Conservation (phyloP, 2,113 vertebrate species). For the Puffinus mauretanicus region DNA sequence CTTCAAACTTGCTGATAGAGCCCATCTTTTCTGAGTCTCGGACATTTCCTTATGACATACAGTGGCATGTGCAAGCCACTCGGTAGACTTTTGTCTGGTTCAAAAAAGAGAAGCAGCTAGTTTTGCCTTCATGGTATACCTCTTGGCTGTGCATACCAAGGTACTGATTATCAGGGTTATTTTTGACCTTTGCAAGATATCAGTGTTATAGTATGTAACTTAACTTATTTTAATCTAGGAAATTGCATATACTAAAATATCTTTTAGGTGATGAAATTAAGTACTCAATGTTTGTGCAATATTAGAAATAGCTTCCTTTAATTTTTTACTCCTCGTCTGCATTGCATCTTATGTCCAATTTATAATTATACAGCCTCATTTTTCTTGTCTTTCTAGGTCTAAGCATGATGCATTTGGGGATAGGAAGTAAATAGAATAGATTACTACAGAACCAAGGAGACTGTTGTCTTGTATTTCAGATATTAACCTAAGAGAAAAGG, state of each 20-base stretch:
- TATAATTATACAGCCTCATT: background rate
- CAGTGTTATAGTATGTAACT: background rate
- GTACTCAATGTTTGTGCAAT: background rate
- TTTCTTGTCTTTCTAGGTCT: background rate
- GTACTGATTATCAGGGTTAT: background rate
- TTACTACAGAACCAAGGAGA: background rate
- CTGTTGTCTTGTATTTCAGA: background rate
- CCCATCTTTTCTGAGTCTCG: background rate
- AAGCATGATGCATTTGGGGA: background rate
- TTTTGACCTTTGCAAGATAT: background rate
- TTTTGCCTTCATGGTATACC: background rate
- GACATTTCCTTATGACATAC: background rate
- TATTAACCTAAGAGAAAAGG: background rate
- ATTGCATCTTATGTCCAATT: background rate
- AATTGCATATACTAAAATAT: background rate
- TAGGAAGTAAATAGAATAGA: background rate
- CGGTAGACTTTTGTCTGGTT: background rate
- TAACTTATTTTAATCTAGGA: background rate
- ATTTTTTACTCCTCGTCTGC: background rate
- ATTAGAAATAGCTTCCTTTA: background rate
- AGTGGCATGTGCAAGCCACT: background rate
- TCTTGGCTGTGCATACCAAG: background rate
- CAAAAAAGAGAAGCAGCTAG: background rate
- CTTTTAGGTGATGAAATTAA: background rate
- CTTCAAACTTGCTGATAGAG: background rate